Conservation (phyloP, 2,888 invertebrate genomes). For the Eustalomyia histrio region DNA sequence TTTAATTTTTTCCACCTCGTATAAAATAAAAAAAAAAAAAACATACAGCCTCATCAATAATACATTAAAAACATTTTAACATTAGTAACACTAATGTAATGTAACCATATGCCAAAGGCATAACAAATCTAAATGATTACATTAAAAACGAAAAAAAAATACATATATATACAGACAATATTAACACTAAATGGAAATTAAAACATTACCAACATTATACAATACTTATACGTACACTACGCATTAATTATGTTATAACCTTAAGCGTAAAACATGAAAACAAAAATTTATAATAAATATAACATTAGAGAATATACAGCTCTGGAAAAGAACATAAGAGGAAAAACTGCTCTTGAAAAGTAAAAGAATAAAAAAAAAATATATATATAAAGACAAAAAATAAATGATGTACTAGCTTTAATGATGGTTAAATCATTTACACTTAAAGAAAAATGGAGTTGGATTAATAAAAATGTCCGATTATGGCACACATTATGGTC, state of each 20-base stretch:
- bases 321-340: neutral
- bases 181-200: conserved; percentile 63
- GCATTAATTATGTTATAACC: conserved; percentile 64
- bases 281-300: conserved; percentile 8
- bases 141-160: conserved; percentile 8
- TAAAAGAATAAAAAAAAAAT: neutral
- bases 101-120: conserved; percentile 54
- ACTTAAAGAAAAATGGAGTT: neutral
- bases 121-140: conserved; percentile 56
- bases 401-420: neutral
- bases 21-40: neutral
- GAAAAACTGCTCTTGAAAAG: conserved; percentile 8
- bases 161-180: conserved; percentile 13
- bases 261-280: conserved; percentile 45
- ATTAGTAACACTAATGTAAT: conserved; percentile 48
- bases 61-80: conserved; percentile 50
- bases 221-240: conserved; percentile 27
- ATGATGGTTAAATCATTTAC: neutral
- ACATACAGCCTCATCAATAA: conserved; percentile 52
- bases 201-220: conserved; percentile 53
- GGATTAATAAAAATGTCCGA: no score
- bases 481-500: no score
- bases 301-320: conserved; percentile 6
- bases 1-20: neutral
- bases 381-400: neutral